Percentiles rank a stretch among this genome's conserved stretches.
These are phyloP conservation scores for Coregonus ussuriensis DNA, from an alignment of 2,797 vertebrate genomes.

Conservation along the genomic window DNA sequence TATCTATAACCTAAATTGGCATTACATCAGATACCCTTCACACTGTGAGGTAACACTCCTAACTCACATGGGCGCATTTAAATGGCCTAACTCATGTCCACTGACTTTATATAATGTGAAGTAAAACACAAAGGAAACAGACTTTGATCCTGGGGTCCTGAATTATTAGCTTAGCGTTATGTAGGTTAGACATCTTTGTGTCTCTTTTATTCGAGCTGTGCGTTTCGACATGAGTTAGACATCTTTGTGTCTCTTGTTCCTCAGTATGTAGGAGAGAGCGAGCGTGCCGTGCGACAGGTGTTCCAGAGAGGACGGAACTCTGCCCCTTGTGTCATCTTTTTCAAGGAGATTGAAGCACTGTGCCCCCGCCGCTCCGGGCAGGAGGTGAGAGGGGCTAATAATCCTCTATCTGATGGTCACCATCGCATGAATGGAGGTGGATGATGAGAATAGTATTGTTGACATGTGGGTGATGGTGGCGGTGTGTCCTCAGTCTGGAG, in stretches of 20 bases:
- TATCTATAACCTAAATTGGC: not conserved
- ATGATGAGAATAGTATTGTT: not conserved
- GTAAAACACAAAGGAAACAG: not conserved
- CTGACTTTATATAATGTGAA: not conserved
- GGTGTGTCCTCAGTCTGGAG: slow-evolving; percentile 78
- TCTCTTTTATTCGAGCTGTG: not conserved
- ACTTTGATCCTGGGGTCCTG: not conserved
- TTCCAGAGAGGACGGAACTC: slow-evolving; percentile 95
- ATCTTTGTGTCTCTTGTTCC: not conserved
- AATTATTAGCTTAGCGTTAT: no score
- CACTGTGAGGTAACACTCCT: not conserved
- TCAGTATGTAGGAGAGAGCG: slow-evolving; percentile 96
- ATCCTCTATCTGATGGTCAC: not conserved
- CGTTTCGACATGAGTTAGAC: not conserved
- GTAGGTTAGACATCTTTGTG: not conserved
- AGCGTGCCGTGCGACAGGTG: slow-evolving; percentile 91
- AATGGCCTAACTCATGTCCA: not conserved
- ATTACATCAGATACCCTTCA: not conserved
- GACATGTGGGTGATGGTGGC: not conserved
- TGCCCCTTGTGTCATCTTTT: slow-evolving; percentile 95
- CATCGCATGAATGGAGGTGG: not conserved
- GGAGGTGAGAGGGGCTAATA: slow-evolving; percentile 76
- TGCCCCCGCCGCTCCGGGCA: slow-evolving; percentile 91
- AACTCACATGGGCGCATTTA: not conserved
- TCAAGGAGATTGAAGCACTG: slow-evolving; percentile 94